Base-by-base conservation (phyloP, 2,113 vertebrate species). In the Scomber japonicus region DNA sequence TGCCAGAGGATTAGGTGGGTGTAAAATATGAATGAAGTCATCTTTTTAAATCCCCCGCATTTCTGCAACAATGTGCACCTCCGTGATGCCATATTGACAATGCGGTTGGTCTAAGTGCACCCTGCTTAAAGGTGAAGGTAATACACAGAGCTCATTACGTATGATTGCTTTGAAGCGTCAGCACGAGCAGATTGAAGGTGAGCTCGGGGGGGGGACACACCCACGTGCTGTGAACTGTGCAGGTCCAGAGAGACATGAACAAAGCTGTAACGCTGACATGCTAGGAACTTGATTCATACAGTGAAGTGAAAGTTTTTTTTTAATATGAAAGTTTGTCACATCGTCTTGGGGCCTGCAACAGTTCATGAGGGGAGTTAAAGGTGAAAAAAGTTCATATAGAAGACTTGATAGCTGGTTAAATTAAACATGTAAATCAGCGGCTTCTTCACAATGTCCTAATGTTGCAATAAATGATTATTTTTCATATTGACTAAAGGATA, bases 11-110 rank as follows among this genome's bases (percentile, higher is more conserved):
- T 50, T 0, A 56, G n/a, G 71, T 56, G 79, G 35, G 76, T 19
- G 51, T 27, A 9, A 71, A 79, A 56, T 65, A 56, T 50, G 51
- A 79, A 57, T 44, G 51, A 48, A 57, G 66, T 35, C 5, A 70
- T 71, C 40, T 56, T 46, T 46, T 68, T 62, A 24, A 68, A 54
- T 62, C 78, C 78, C n/a, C 40, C 27, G 4, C 71, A 75, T 44
- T 49, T 5, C 64, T 35, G 69, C 69, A 59, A 12, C 78, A 30
- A 48, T 31, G 0, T 64, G 67, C 45, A 30, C 56, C 30, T 57
- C 44, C 40, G 16, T 11, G 27, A 21, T 50, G 60, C 59, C 45
- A 16, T 19, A 72, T 11, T n/a, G 40, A 71, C 67, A 24, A 49
- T 35, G 5, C 35, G 35, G 24, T 7, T 10, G 27, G 21, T 27